Evolutionary conservation across 1,140 invertebrate species (phyloP), one percentile per base, ranked within the genome.

Genomic region (Heliconius hewitsoni): DNA sequence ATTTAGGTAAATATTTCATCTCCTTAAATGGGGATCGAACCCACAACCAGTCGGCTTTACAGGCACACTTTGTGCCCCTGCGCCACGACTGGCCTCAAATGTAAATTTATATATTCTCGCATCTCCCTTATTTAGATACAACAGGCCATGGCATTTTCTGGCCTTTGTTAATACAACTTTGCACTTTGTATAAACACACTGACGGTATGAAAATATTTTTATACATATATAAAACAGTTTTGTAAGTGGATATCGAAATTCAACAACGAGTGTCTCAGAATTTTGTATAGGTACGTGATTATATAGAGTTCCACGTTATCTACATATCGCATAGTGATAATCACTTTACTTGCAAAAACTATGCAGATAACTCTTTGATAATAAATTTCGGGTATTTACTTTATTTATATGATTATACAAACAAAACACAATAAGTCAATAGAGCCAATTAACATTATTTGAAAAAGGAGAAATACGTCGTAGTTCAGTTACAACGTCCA

Each of bases 311-410:
- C 60, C 23, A 30, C 60, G 60, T 30, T 66, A 16, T 66, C 60
- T 27, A 16, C 60, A 13, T 66, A 66, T 13, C n/a, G 27, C 27
- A 66, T 23, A 27, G 60, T 66, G 60, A 27, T 27, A 66, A 13
- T 66, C 23, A 27, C 5, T 27, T 66, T 66, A 27, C 60, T 57
- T 27, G 30, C 23, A 66, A 23, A 30, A 66, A 23, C 23, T 30
- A 66, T n/a, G 11, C 11, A 66, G 60, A 66, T 66, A 66, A 66
- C 11, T 66, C 23, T 66, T 66, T 66, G 27, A 66, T 66, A 66
- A 66, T 66, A 66, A 11, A 66, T 27, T 66, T 66, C 11, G 57
- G 57, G 55, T 57, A 57, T 57, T 57, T 57, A 57, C 55, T 23
- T 66, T 27, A 30, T 66, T 27, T 27, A 66, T 23, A 27, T 66